A percentile compares a stretch with the other conserved stretches of the same genome.
phyloP scores from a whole-genome alignment of 37 sponge, comb jelly and placozoan genomes.

The Diacarnus erythraeanus region DNA sequence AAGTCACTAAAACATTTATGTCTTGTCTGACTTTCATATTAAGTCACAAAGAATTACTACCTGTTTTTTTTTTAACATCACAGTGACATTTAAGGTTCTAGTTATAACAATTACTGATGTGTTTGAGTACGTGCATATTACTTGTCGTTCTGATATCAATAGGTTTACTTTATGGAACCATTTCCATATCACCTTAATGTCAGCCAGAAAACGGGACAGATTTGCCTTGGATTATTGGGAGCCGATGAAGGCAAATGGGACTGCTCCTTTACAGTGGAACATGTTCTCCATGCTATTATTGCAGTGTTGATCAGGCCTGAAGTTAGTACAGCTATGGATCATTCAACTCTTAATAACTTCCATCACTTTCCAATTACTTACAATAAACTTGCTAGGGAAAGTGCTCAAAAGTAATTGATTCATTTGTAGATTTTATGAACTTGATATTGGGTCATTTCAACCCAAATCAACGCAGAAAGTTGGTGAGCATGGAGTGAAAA shows the following conservation, averaged over 20 bases:
- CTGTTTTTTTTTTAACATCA: too few species aligned
- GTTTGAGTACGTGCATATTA: too few species aligned
- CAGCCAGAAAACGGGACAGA: slow-evolving; percentile 20
- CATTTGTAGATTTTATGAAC: too few species aligned
- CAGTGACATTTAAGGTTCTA: too few species aligned
- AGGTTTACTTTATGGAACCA: slow-evolving; percentile 23
- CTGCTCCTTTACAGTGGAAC: slow-evolving; percentile 1
- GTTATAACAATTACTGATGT: too few species aligned
- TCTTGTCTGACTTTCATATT: too few species aligned
- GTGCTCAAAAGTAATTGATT: slow-evolving; percentile 18
- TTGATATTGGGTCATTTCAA: too few species aligned
- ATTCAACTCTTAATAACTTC: neutral
- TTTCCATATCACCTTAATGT: slow-evolving; percentile 40
- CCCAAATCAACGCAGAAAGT: too few species aligned
- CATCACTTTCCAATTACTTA: neutral
- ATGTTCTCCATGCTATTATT: slow-evolving; percentile 10
- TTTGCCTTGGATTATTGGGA: slow-evolving; percentile 19
- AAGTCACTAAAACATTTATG: too few species aligned
- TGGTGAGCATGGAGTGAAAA: too few species aligned
- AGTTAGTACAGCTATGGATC: slow-evolving; percentile 13
- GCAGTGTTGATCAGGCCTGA: slow-evolving; percentile 19
- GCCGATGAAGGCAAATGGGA: slow-evolving; percentile 20
- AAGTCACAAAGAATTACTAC: too few species aligned
- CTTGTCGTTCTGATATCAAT: too few species aligned
- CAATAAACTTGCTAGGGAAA: neutral